Evolutionary conservation across 2,888 invertebrate genomes (phyloP).

Genomic region (Cephus pulcher): DNA sequence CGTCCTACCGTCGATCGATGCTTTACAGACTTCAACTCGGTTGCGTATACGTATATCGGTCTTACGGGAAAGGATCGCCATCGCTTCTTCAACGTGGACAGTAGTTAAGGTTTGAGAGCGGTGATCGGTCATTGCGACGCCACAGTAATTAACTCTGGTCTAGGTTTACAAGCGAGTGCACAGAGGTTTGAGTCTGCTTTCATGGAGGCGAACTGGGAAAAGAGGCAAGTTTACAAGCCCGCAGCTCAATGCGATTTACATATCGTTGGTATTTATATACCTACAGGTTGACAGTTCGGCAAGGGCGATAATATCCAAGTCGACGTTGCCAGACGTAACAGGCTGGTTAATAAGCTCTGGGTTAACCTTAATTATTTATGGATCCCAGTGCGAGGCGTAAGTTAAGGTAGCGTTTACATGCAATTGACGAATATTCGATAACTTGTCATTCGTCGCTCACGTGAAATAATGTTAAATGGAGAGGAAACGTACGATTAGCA

Average conservation of each 20-base stretch:
- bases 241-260: background rate
- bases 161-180: background rate
- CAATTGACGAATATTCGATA: background rate
- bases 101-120: slow-evolving; percentile 12
- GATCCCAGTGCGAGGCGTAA: background rate
- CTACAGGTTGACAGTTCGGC: background rate
- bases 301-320: background rate
- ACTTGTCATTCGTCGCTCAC: background rate
- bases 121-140: slow-evolving; percentile 42
- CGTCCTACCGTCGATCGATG: background rate
- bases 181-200: background rate
- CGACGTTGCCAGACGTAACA: background rate
- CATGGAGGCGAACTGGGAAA: background rate
- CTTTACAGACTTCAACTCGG: no score
- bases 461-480: background rate
- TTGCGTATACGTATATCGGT: background rate
- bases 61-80: background rate
- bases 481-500: background rate
- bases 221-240: background rate
- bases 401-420: background rate
- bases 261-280: background rate
- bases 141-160: slow-evolving; percentile 38
- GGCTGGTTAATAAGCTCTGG: background rate
- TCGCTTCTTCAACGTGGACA: background rate
- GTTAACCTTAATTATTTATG: background rate